phyloP scores from a whole-genome alignment of 2,113 vertebrate genomes.

The Epinephelus cyanopodus region DNA sequence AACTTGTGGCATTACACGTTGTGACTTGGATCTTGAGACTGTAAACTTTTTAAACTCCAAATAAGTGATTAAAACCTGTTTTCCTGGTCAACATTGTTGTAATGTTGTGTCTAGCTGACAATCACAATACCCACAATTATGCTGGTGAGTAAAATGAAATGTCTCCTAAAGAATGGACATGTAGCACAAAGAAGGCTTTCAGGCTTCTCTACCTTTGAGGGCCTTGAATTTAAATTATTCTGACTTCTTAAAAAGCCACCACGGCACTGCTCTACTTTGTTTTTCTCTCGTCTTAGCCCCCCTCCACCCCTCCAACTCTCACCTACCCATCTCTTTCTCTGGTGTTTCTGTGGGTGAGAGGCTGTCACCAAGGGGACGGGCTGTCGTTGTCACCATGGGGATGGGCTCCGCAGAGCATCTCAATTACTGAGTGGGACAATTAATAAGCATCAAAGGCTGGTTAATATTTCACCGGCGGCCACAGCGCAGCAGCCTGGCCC shows the following conservation, averaged over 20 bases:
- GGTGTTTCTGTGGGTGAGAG: constrained; percentile 70
- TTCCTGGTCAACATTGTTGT: background rate
- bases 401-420: constrained; percentile 87
- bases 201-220: constrained; percentile 18
- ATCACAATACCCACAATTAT: constrained; percentile 8
- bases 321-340: constrained; percentile 32
- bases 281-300: constrained; percentile 5
- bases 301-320: constrained; percentile 8
- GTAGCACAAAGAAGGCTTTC: constrained; percentile 1
- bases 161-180: background rate
- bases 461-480: constrained; percentile 79
- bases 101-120: background rate
- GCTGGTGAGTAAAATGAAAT: constrained; percentile 27
- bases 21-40: too few species aligned
- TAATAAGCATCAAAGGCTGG: constrained; percentile 91
- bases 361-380: constrained; percentile 74
- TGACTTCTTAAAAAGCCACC: constrained; percentile 18
- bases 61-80: constrained; percentile 8
- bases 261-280: background rate
- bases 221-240: constrained; percentile 25
- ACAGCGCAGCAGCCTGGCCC: constrained; percentile 47
- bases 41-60: background rate
- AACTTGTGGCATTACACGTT: background rate
- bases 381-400: constrained; percentile 80
- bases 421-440: constrained; percentile 92